Percentiles rank a stretch among this genome's conserved stretches.
phyloP scores from a whole-genome alignment of 2,888 invertebrate species.

The Auanema sp. region DNA sequence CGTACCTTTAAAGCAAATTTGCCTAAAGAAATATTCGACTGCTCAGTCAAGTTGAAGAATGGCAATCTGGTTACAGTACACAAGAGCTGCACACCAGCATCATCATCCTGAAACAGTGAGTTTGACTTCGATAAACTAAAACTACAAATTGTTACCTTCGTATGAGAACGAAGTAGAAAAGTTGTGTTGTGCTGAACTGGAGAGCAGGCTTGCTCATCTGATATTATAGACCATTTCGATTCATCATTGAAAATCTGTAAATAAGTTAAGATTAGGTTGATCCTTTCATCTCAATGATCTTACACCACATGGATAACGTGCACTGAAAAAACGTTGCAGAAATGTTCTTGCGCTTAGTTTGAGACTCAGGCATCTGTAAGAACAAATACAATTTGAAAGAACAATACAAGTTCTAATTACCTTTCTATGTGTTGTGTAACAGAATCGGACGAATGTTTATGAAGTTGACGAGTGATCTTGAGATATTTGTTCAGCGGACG shows the following conservation, averaged over 20 bases:
- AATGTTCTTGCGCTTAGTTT: slow-evolving; percentile 93
- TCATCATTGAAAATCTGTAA: slow-evolving; percentile 39
- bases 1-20: slow-evolving; percentile 46
- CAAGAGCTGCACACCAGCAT: slow-evolving; percentile 87
- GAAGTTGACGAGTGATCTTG: slow-evolving; percentile 90
- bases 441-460: slow-evolving; percentile 86
- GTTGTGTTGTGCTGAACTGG: slow-evolving; percentile 81
- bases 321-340: slow-evolving; percentile 83
- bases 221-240: slow-evolving; percentile 80
- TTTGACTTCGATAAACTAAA: neutral
- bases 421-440: slow-evolving; percentile 43
- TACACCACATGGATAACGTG: slow-evolving; percentile 16
- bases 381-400: neutral
- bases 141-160: too few relatives aligned
- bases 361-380: slow-evolving; percentile 79
- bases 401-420: slow-evolving; percentile 17
- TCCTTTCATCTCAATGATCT: too few relatives aligned
- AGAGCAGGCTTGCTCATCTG: slow-evolving; percentile 73
- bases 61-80: slow-evolving; percentile 84
- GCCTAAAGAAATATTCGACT: slow-evolving; percentile 65
- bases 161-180: slow-evolving; percentile 78
- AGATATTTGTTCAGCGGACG: slow-evolving; percentile 93
- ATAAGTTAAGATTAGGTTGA: neutral
- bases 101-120: slow-evolving; percentile 64
- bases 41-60: slow-evolving; percentile 90